A percentile compares a stretch with the other conserved stretches of the same genome.
Conservation (phyloP, 1,140 invertebrate genomes). For the Schlechtendalia chinensis region DNA sequence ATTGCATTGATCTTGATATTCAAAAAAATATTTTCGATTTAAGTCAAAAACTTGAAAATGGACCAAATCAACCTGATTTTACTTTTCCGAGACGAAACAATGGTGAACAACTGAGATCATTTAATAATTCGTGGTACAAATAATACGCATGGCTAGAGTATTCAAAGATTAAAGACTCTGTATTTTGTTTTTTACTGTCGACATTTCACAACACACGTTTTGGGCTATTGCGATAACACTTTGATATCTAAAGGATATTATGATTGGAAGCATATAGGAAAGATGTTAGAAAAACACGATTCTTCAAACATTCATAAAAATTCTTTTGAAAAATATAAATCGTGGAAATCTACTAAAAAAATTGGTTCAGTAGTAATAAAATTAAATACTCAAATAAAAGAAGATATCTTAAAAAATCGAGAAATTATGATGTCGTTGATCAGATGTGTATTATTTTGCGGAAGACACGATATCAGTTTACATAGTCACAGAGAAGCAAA, state of each 20-base stretch:
- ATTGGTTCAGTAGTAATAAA: neutral
- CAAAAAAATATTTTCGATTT: too few relatives aligned
- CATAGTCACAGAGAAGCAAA: neutral
- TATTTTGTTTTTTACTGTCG: neutral
- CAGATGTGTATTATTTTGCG: slow-evolving; percentile 6
- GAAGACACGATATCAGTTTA: neutral
- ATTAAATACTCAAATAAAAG: slow-evolving; percentile 1
- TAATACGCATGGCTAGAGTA: slow-evolving; percentile 10
- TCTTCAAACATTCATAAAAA: neutral
- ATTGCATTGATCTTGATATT: too few relatives aligned
- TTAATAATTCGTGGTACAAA: slow-evolving; percentile 14
- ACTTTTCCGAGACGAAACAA: neutral
- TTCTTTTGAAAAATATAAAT: neutral
- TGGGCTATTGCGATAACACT: too few relatives aligned
- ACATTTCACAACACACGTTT: neutral
- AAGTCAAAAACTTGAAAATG: too few relatives aligned
- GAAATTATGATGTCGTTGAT: neutral
- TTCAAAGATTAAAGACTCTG: slow-evolving; percentile 1
- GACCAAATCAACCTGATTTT: neutral
- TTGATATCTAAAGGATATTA: neutral
- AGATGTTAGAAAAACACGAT: neutral
- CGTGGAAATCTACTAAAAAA: neutral
- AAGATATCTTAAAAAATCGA: neutral
- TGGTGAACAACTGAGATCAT: neutral
- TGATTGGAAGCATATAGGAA: slow-evolving; percentile 8